Base-by-base conservation (phyloP, 2,888 invertebrate genomes). In the Caenorhabditis zanzibari region DNA sequence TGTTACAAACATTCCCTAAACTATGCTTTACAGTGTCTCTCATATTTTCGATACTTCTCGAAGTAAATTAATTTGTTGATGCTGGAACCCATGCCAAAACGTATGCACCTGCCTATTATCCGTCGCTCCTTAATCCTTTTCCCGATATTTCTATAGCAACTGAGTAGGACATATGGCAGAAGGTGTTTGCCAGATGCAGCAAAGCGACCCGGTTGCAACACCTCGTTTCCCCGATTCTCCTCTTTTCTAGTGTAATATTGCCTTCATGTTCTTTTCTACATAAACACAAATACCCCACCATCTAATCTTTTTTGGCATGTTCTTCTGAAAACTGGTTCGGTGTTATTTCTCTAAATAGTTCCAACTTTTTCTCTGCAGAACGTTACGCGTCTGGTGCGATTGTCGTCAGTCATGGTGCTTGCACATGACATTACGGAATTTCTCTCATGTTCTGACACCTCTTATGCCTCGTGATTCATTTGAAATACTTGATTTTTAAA, bases 151-250 rank as follows among this genome's bases (percentile, higher is more conserved):
- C 19, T 19, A 19, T 19, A 6, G 19, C 5, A 47, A 19, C 5
- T 44, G 5, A 44, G 16, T 1, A 5, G 47, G 19, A 47, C 47
- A 47, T 19, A n/a, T 19, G 19, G 19, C 19, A 47, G 47, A 47
- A 47, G 47, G 47, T 47, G 47, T 19, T 10, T 6, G 19, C n/a
- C 19, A 47, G 38, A 35, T 59, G 61, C 61, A 61, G 61, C 61
- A 61, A 61, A 38, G 61, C 61, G 61, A 41, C 24, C 41, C 41
- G 41, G 61, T 41, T 61, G 61, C 38, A 12, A 38, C 38, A 38
- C 7, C 38, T 24, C 41, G 59, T 41, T 5, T 47, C 24, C 41
- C 41, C 41, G 61, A 1, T 22, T 61, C 61, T 61, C 61, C n/a
- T 26, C 9, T 26, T 54, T 54, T 14, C 14, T n/a, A n/a, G n/a